A percentile compares a stretch with the other conserved stretches of the same genome.
Evolutionary conservation across 2,888 invertebrate genomes (phyloP).

Genomic region (Adelognathus sp.): DNA sequence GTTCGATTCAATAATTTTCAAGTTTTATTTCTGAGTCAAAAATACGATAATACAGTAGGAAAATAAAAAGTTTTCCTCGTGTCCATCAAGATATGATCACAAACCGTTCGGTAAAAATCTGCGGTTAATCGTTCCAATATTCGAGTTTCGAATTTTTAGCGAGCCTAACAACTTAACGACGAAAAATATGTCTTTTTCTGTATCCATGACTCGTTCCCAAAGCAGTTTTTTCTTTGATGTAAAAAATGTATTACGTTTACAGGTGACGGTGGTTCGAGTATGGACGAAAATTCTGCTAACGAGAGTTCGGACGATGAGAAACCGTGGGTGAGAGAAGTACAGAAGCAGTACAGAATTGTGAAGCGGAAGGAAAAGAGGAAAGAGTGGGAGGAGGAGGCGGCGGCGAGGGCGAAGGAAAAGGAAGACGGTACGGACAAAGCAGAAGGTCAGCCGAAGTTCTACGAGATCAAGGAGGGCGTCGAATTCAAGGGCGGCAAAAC

Average conservation of each 20-base stretch:
- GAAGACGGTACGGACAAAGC: conserved; percentile 64
- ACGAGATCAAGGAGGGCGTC: conserved; percentile 84
- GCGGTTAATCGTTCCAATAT: conserved; percentile 20
- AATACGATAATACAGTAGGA: no score
- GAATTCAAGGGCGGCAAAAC: conserved; percentile 82
- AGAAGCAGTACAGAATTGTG: conserved; percentile 87
- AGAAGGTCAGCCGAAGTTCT: conserved; percentile 82
- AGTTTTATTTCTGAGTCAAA: no score
- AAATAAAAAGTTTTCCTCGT: no score
- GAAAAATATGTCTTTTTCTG: no score
- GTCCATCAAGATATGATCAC: no score
- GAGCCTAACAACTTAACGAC: no score
- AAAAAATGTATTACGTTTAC: conserved; percentile 4
- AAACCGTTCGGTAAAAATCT: no score
- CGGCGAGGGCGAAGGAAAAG: conserved; percentile 61
- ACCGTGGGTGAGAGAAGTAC: conserved; percentile 90
- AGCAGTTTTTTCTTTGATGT: no score
- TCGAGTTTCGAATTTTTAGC: no score
- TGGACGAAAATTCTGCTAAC: conserved; percentile 73
- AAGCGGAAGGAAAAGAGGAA: conserved; percentile 82
- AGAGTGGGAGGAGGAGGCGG: conserved; percentile 70
- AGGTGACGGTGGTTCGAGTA: conserved; percentile 69
- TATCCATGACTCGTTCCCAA: no score
- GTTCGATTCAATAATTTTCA: no score
- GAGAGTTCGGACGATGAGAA: conserved; percentile 91